Percentiles rank a stretch among this genome's conserved stretches.
These are phyloP conservation scores for Pyrocephalus nanus DNA, from an alignment of 2,797 vertebrate genomes.

Conservation along the genomic window DNA sequence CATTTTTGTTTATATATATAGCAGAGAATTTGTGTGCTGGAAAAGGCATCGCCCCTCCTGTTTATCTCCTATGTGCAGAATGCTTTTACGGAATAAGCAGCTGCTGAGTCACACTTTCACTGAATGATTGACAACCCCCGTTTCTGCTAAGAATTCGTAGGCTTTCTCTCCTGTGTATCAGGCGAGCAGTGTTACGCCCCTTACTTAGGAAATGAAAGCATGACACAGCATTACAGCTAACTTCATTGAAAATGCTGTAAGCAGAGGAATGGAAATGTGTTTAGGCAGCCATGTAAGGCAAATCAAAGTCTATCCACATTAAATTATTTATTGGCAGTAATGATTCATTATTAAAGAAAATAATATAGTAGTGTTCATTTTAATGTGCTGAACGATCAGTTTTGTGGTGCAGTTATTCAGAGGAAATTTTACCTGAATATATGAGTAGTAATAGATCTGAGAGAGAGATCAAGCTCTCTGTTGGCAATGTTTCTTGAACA, in stretches of 20 bases:
- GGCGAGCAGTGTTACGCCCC: background rate
- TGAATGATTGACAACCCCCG: background rate
- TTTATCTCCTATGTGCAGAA: slow-evolving; percentile 16
- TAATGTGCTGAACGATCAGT: background rate
- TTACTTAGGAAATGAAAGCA: slow-evolving; percentile 25
- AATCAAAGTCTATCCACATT: background rate
- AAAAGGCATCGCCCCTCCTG: background rate
- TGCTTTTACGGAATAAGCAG: background rate
- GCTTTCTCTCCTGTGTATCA: background rate
- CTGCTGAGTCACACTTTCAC: slow-evolving; percentile 53
- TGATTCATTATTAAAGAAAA: background rate
- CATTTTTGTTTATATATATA: background rate
- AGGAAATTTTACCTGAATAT: background rate
- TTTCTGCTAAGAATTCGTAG: background rate
- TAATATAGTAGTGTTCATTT: background rate
- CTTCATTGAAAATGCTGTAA: background rate
- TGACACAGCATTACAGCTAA: slow-evolving; percentile 17
- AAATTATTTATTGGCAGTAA: background rate
- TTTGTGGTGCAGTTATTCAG: background rate
- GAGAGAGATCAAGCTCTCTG: background rate
- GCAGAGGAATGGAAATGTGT: background rate
- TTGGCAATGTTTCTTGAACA: background rate
- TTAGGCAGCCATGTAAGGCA: background rate
- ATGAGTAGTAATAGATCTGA: background rate
- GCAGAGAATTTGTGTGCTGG: background rate